Conservation (phyloP, 2,113 vertebrate genomes). For the Callopanchax toddi region DNA sequence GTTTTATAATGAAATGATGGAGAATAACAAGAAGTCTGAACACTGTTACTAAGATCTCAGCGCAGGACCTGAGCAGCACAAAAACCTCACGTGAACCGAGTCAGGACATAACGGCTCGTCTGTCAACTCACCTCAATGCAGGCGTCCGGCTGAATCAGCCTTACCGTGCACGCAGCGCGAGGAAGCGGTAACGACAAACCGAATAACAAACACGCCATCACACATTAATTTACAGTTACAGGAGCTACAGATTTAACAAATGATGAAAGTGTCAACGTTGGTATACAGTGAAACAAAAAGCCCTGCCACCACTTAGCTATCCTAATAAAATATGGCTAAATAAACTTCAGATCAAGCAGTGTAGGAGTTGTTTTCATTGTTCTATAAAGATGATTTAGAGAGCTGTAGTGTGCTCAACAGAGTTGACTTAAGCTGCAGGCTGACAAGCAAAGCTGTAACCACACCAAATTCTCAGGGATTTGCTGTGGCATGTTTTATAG, state of each 20-base stretch:
- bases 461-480: constrained; percentile 60
- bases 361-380: constrained; percentile 7
- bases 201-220: constrained; percentile 37
- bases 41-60: constrained; percentile 41
- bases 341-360: not conserved
- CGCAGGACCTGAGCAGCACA: constrained; percentile 21
- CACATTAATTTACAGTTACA: constrained; percentile 34
- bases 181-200: constrained; percentile 40
- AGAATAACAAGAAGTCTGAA: constrained; percentile 15
- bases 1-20: too few species aligned
- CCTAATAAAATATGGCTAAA: not conserved
- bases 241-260: constrained; percentile 36
- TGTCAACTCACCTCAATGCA: constrained; percentile 47
- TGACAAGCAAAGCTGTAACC: constrained; percentile 49
- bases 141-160: constrained; percentile 50
- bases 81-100: constrained; percentile 20
- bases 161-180: constrained; percentile 24
- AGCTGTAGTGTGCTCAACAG: constrained; percentile 4
- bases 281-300: too few species aligned
- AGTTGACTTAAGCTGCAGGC: constrained; percentile 41
- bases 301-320: not conserved
- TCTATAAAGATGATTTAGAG: constrained; percentile 15
- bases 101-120: constrained; percentile 37
- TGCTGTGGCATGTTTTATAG: constrained; percentile 55
- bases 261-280: constrained; percentile 5